Conservation (phyloP, 2,797 vertebrate genomes). For the Fringilla coelebs region DNA sequence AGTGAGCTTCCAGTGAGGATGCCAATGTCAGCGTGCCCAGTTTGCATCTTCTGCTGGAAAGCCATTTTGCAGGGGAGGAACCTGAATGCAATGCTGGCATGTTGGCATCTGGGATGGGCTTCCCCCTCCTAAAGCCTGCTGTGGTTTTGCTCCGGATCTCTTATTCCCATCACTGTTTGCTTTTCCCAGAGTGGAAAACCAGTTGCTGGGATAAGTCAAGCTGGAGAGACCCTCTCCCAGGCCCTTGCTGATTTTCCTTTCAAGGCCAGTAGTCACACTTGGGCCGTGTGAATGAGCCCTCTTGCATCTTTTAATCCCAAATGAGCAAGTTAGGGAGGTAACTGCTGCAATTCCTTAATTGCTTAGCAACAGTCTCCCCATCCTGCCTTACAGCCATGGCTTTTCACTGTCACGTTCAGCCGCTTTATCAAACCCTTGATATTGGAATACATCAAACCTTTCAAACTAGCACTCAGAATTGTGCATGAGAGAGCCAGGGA, state of each 20-base stretch:
- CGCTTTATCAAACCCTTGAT: background rate
- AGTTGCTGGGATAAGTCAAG: background rate
- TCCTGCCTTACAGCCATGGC: background rate
- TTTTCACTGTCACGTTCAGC: background rate
- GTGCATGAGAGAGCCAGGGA: background rate
- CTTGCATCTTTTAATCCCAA: conserved; percentile 14
- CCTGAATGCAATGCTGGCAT: background rate
- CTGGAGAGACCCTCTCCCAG: background rate
- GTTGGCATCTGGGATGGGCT: background rate
- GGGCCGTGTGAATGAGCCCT: background rate
- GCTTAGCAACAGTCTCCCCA: conserved; percentile 53
- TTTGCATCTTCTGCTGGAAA: background rate
- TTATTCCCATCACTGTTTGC: background rate
- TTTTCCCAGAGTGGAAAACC: background rate
- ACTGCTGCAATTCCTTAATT: conserved; percentile 23
- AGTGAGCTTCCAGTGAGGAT: background rate
- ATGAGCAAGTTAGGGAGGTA: conserved; percentile 9
- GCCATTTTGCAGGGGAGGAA: background rate
- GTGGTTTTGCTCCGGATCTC: background rate
- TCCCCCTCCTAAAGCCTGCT: background rate
- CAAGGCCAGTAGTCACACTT: background rate
- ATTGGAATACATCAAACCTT: background rate
- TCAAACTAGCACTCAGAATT: background rate
- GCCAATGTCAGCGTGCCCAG: background rate
- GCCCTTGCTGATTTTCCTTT: background rate